phyloP scores from a whole-genome alignment of 2,113 vertebrate species.

The Tichodroma muraria region DNA sequence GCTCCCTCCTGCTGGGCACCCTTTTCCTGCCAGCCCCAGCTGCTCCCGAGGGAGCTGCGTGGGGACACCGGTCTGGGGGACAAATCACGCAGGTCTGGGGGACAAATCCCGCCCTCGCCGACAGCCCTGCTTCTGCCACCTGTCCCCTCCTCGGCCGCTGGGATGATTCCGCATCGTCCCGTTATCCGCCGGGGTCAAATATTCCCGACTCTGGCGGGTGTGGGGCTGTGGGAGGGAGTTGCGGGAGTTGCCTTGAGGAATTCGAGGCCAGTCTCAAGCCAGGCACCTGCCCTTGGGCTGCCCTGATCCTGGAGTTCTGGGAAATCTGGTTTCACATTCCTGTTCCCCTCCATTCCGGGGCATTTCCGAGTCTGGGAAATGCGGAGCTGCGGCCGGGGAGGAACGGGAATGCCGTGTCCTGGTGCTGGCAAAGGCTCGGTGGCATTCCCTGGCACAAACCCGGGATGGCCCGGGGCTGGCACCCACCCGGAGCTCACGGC shows the following conservation, averaged over 20 bases:
- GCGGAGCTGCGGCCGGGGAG: background rate
- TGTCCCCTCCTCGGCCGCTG: too few relatives aligned
- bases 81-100: too few relatives aligned
- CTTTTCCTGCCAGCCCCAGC: background rate
- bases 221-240: background rate
- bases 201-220: accelerated
- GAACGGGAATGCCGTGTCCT: background rate
- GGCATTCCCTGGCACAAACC: background rate
- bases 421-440: background rate
- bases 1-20: background rate
- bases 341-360: background rate
- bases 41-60: too few relatives aligned
- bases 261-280: accelerated
- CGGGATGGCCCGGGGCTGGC: accelerated
- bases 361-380: background rate
- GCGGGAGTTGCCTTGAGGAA: background rate
- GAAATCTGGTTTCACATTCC: background rate
- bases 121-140: background rate
- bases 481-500: accelerated
- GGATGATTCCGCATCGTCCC: too few relatives aligned
- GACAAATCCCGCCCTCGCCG: background rate
- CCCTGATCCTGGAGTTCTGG: background rate
- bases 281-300: background rate
- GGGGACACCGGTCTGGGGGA: background rate
- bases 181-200: background rate